A percentile compares a stretch with the other conserved stretches of the same genome.
Evolutionary conservation across 1,140 invertebrate genomes (phyloP).

Genomic region (Drosophila elegans): DNA sequence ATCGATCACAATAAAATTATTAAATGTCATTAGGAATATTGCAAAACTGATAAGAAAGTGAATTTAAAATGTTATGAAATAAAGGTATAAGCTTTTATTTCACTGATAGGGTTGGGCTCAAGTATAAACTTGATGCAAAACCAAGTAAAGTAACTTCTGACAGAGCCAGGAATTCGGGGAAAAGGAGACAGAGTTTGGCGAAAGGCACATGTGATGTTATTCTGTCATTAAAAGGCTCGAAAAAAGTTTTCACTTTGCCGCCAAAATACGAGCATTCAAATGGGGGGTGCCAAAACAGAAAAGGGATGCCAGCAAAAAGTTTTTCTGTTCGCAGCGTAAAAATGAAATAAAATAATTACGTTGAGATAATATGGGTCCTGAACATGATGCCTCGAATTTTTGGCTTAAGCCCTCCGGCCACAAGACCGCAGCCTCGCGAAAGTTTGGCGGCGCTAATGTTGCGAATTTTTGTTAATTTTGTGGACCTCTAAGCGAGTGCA

Average conservation of each 20-base stretch:
- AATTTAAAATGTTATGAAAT: too few relatives aligned
- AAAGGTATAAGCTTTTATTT: too few relatives aligned
- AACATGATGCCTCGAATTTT: neutral
- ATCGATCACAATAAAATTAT: too few relatives aligned
- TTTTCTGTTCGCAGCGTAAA: neutral
- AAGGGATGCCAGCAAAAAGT: conserved; percentile 2
- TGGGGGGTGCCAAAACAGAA: neutral
- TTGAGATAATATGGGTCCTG: conserved; percentile 10
- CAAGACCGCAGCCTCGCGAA: conserved; percentile 16
- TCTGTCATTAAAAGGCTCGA: conserved; percentile 53
- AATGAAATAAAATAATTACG: conserved; percentile 42
- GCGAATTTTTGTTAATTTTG: conserved; percentile 56
- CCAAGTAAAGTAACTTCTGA: too few relatives aligned
- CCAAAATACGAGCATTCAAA: conserved; percentile 16
- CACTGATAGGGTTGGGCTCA: too few relatives aligned
- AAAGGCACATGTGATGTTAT: conserved; percentile 3
- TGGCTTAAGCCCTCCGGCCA: conserved; percentile 4
- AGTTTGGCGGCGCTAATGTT: conserved; percentile 51
- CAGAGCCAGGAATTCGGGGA: neutral
- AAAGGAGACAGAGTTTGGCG: neutral
- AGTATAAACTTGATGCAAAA: too few relatives aligned
- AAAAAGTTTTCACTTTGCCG: conserved; percentile 41
- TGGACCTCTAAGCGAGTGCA: conserved; percentile 27
- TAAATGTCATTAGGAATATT: too few relatives aligned
- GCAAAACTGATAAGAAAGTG: too few relatives aligned